A percentile compares a stretch with the other conserved stretches of the same genome.
These are phyloP conservation scores for Tetragnatha versicolor DNA, from an alignment of 1,140 invertebrate genomes.

Conservation along the genomic window DNA sequence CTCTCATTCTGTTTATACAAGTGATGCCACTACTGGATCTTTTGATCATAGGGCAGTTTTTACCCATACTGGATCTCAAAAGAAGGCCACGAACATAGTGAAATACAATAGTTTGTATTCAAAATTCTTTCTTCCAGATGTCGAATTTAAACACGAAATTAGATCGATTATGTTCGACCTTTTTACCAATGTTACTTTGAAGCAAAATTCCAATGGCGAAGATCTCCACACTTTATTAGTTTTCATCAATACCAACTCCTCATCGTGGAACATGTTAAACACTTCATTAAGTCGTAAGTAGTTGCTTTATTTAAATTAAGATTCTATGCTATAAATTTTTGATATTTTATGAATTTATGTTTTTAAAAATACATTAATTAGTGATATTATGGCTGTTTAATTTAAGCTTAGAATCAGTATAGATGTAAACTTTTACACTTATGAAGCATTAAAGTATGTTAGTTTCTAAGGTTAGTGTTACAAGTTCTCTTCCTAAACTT, in stretches of 20 bases:
- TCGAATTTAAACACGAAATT: background rate
- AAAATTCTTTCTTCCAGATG: background rate
- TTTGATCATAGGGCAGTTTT: background rate
- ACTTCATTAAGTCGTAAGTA: slow-evolving; percentile 23
- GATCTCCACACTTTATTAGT: background rate
- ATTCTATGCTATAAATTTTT: too few relatives aligned
- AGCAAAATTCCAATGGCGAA: background rate
- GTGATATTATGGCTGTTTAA: too few relatives aligned
- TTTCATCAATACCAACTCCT: background rate
- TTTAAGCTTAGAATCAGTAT: too few relatives aligned
- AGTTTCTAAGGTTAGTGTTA: too few relatives aligned
- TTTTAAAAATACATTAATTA: too few relatives aligned
- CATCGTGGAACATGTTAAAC: slow-evolving; percentile 20
- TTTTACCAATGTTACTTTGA: background rate
- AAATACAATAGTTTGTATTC: background rate
- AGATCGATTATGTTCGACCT: background rate
- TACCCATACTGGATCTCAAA: background rate
- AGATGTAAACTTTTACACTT: too few relatives aligned
- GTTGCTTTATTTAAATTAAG: too few relatives aligned
- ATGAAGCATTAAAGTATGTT: too few relatives aligned
- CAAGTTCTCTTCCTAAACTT: too few relatives aligned
- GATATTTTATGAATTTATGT: too few relatives aligned
- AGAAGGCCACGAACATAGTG: background rate
- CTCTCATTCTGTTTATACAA: background rate
- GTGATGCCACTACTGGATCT: background rate